Base-by-base conservation (phyloP, 2,113 vertebrate species). In the Balaenoptera acutorostrata region DNA sequence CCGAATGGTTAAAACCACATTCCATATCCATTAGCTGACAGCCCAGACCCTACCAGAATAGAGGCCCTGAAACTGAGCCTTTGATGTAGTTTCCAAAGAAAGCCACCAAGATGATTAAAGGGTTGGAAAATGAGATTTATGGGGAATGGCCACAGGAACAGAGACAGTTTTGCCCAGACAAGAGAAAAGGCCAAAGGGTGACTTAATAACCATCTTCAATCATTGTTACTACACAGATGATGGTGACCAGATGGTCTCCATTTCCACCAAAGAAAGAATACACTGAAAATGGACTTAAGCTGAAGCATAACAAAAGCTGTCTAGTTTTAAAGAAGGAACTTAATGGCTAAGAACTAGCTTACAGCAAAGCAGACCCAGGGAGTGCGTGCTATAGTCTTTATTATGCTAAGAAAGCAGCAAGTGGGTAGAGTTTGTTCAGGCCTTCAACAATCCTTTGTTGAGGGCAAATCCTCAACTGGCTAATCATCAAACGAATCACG, bases 71-170 rank as follows among this genome's bases (percentile, higher is more conserved):
- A 97, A 96, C 77, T 61, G 49, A 91, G 93, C 61, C 97, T 98
- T 98, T 98, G 97, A 98, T 96, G 95, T 96, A 55, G 74, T 90
- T 97, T 97, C 97, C 96, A 96, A 91, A 94, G 95, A 98, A 97
- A 98, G 96, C 95, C 97, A 98, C 97, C 96, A 97, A 90, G 64
- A 98, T 97, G 98, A 98, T 98, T 97, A 98, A 98, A 98, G 97
- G 93, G 69, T 77, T 96, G 94, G 95, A 93, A 97, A 97, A 97
- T 68, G 92, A 98, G 89, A 97, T 98, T 98, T 97, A 97, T 93
- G 90, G 78, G 90, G 83, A 88, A 95, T 96, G 92, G 96, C 63
- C 90, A 97, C 64, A 96, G 89, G 80, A 97, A 98, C 55, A 95
- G 86, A 97, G 95, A 97, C 93, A 95, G 97, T 95, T 96, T 84